Evolutionary conservation across 1,140 invertebrate genomes (phyloP).

Genomic region (Cherax destructor): DNA sequence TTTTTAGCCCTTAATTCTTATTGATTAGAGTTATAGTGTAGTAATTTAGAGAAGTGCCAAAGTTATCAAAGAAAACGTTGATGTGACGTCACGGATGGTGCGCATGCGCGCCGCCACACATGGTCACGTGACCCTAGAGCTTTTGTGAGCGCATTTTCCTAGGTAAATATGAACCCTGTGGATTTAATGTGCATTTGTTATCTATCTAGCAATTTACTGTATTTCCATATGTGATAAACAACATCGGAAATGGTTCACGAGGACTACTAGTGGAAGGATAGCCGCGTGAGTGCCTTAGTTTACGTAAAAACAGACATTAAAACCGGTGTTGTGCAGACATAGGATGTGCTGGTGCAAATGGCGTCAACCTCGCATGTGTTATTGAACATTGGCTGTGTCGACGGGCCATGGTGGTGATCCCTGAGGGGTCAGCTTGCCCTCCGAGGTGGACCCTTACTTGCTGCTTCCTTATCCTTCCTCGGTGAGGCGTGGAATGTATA

Average conservation of each 20-base stretch:
- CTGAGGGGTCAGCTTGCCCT: too few species aligned
- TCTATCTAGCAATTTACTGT: background rate
- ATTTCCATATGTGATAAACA: background rate
- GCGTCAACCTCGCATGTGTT: conserved; percentile 64
- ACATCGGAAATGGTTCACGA: background rate
- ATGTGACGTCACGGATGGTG: conserved; percentile 56
- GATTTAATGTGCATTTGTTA: conserved; percentile 51
- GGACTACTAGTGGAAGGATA: background rate
- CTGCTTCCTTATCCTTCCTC: background rate
- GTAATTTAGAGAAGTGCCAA: background rate
- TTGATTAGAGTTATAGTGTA: background rate
- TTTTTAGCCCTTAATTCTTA: background rate
- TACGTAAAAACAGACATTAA: conserved; percentile 29
- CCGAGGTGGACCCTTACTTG: background rate
- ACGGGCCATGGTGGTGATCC: background rate
- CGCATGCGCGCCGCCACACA: conserved; percentile 54
- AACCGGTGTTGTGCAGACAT: conserved; percentile 58
- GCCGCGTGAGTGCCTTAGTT: background rate
- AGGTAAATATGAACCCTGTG: conserved; percentile 60
- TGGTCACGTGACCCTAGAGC: conserved; percentile 70
- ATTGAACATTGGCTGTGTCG: conserved; percentile 41
- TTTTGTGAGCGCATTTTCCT: conserved; percentile 70
- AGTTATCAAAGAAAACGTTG: conserved; percentile 63
- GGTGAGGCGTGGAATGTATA: background rate
- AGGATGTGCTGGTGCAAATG: conserved; percentile 47